These are phyloP conservation scores for Scaptomyza hsui DNA, from an alignment of 1,140 invertebrate genomes.

Conservation along the genomic window DNA sequence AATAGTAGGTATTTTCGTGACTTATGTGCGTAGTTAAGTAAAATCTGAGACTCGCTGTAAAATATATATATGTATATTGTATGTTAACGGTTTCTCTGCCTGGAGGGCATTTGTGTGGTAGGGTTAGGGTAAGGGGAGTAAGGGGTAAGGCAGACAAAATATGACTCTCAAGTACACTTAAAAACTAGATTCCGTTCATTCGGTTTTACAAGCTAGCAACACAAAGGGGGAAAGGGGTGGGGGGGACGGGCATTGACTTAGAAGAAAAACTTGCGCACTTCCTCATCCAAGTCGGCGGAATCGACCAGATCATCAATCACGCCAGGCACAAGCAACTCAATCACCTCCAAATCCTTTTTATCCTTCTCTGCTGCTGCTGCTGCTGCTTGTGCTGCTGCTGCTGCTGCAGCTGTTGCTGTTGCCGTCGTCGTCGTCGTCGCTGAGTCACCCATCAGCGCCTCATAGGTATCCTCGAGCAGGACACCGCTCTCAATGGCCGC, in stretches of 20 bases:
- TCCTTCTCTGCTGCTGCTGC: conserved; percentile 56
- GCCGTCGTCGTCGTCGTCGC: conserved; percentile 41
- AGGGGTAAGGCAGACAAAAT: conserved; percentile 32
- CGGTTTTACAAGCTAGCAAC: conserved; percentile 36
- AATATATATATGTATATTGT: conserved; percentile 29
- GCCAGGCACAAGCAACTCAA: conserved; percentile 66
- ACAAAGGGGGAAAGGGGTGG: conserved; percentile 29
- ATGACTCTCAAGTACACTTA: conserved; percentile 72
- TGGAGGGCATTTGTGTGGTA: not conserved
- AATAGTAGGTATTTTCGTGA: conserved; percentile 61
- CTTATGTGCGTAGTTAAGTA: conserved; percentile 81
- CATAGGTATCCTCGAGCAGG: conserved; percentile 77
- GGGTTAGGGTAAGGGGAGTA: not conserved
- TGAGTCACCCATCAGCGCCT: conserved; percentile 61
- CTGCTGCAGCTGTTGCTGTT: conserved; percentile 24
- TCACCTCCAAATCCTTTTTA: conserved; percentile 61
- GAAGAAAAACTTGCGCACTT: conserved; percentile 77
- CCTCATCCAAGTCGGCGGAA: conserved; percentile 70
- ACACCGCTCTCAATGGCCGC: conserved; percentile 82
- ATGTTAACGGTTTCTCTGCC: conserved; percentile 26
- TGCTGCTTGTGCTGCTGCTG: conserved; percentile 22
- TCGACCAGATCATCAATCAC: conserved; percentile 73
- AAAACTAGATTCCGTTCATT: conserved; percentile 30
- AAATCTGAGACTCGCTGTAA: conserved; percentile 80
- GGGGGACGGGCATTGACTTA: conserved; percentile 45